Evolutionary conservation across 2,113 vertebrate species (phyloP).

Genomic region (Tamias sibiricus): DNA sequence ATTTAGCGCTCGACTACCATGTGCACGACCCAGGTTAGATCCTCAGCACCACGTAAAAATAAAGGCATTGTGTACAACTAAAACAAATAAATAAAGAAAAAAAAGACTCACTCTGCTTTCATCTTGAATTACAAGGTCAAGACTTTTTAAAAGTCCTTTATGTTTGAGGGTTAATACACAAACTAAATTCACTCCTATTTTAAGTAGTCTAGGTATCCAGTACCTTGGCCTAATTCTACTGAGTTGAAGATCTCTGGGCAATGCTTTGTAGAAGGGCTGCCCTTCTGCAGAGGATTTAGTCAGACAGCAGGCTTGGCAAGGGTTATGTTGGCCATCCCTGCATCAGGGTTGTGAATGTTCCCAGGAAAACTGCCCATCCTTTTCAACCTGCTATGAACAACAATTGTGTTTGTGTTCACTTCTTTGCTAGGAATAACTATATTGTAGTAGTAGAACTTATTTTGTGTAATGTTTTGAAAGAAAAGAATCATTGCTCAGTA

Average conservation of each 20-base stretch:
- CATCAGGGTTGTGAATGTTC: background rate
- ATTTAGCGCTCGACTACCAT: no score
- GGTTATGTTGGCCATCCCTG: background rate
- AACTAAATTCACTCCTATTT: background rate
- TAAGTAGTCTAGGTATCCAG: background rate
- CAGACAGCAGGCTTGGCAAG: background rate
- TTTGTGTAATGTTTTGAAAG: background rate
- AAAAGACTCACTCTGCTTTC: background rate
- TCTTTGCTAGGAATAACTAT: conserved; percentile 9
- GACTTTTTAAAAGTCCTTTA: background rate
- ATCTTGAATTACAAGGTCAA: background rate
- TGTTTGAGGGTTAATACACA: background rate
- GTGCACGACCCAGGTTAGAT: no score
- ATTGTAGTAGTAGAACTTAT: background rate
- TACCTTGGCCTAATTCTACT: background rate
- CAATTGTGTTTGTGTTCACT: background rate
- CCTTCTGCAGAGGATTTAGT: background rate
- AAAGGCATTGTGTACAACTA: no score
- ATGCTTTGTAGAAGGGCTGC: background rate
- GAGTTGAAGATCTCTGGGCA: background rate
- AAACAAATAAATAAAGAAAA: no score
- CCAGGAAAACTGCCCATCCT: background rate
- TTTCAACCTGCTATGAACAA: background rate
- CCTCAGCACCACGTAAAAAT: no score
- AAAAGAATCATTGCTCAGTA: background rate